phyloP scores from a whole-genome alignment of 1,140 invertebrate species.

The Brachionus koreanus region DNA sequence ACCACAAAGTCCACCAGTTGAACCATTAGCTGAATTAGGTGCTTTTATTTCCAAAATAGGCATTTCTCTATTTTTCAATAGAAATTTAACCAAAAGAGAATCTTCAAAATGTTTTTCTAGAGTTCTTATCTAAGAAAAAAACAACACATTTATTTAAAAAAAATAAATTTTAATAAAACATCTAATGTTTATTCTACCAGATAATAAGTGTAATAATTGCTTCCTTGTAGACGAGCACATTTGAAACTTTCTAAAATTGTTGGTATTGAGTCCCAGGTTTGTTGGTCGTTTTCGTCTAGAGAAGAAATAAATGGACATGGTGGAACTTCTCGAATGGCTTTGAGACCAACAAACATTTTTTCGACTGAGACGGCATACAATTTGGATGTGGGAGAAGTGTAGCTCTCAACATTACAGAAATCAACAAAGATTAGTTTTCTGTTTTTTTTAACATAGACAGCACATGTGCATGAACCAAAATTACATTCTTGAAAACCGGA shows the following conservation, averaged over 20 bases:
- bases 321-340: background rate
- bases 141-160: background rate
- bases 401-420: background rate
- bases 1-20: constrained; percentile 17
- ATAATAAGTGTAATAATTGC: background rate
- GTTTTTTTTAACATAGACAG: constrained; percentile 13
- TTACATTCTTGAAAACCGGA: background rate
- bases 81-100: background rate
- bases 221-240: constrained; percentile 9
- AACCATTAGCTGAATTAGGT: background rate
- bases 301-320: background rate
- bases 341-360: background rate
- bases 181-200: background rate
- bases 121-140: background rate
- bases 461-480: background rate
- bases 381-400: background rate
- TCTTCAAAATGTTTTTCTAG: background rate
- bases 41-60: background rate
- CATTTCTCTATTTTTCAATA: background rate
- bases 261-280: background rate
- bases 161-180: background rate
- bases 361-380: background rate
- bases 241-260: constrained; percentile 7
- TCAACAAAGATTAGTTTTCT: constrained; percentile 22
- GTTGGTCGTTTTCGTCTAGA: background rate